Base-by-base conservation (phyloP, 2,888 invertebrate genomes). In the Protodeltote pygarga region DNA sequence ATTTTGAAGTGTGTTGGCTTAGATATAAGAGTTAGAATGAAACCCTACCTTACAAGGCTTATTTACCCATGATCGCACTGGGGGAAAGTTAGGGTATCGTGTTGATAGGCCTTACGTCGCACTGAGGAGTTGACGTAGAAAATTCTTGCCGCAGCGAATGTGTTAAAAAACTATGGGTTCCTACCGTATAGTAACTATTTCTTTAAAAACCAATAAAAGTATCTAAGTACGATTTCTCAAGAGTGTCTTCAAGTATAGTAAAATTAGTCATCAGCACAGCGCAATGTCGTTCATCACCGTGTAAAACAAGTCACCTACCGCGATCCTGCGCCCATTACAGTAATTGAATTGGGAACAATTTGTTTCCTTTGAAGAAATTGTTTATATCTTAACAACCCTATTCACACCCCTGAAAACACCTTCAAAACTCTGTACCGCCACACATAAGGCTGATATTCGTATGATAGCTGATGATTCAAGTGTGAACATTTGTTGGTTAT, bases 311-410 rank as follows among this genome's bases (percentile, higher is more conserved):
- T 47, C 34, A 44, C 13, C 53, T 41, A 38, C 44, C 54, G 44
- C 38, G 52, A 68, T 71, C 65, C 63, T 45, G 48, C 58, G 40
- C 52, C 79, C 81, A 81, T 82, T 81, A 79, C 75, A 69, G 75
- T 78, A 79, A 83, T 81, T 77, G 83, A 81, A 81, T 76, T 62
- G 71, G 69, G 59, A 71, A 73, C 79, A 74, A 81, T 83, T 83
- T 81, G 82, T 82, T 77, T 74, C 75, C 71, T 73, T 75, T 74
- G 68, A 74, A 79, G 75, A 81, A 77, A 81, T 80, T 81, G 77
- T 83, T 81, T 77, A 78, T 77, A 75, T 68, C 63, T 63, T 47
- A 48, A 65, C 72, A 65, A 51, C 27, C 34, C 49, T 44, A 10
- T 44, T 35, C 8, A 38, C 23, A 19, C 3, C 3, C 14, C 8